Evolutionary conservation across 2,797 vertebrate genomes (phyloP).

Genomic region (Falco peregrinus): DNA sequence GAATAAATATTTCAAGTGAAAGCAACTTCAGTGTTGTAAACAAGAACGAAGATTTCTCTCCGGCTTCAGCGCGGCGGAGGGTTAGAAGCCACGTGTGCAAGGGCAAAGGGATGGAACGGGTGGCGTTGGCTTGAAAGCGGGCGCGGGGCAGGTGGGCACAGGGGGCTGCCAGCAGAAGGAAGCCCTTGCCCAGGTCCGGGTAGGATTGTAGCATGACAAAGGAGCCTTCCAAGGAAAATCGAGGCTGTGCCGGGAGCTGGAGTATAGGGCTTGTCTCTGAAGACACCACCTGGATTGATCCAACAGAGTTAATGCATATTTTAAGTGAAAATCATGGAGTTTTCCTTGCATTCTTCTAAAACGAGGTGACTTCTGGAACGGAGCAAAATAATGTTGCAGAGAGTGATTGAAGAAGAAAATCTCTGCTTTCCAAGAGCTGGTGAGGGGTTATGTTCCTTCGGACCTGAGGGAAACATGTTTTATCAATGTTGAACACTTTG

Average conservation of each 20-base stretch:
- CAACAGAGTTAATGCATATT: rapidly evolving
- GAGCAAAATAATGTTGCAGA: background rate
- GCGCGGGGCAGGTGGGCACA: too few species aligned
- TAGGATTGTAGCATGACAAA: rapidly evolving
- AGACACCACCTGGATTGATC: too few species aligned
- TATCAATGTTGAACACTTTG: background rate
- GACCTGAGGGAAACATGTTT: rapidly evolving
- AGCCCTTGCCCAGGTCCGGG: background rate
- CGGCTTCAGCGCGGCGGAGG: background rate
- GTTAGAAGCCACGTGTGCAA: background rate
- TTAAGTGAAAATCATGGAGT: background rate
- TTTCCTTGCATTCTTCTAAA: background rate
- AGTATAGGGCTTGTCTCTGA: background rate
- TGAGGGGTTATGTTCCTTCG: background rate
- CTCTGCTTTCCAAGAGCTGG: background rate
- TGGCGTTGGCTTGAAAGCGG: background rate
- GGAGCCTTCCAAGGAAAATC: background rate
- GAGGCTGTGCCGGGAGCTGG: background rate
- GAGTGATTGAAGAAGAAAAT: background rate
- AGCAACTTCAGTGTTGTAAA: background rate
- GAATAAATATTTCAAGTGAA: conserved; percentile 38
- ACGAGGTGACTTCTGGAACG: background rate
- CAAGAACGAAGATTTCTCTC: background rate
- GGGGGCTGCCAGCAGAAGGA: too few species aligned
- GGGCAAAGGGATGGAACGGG: background rate